Percentiles rank a stretch among this genome's conserved stretches.
These are phyloP conservation scores for Campylomormyrus numenius DNA, from an alignment of 2,113 vertebrate genomes.

Conservation along the genomic window DNA sequence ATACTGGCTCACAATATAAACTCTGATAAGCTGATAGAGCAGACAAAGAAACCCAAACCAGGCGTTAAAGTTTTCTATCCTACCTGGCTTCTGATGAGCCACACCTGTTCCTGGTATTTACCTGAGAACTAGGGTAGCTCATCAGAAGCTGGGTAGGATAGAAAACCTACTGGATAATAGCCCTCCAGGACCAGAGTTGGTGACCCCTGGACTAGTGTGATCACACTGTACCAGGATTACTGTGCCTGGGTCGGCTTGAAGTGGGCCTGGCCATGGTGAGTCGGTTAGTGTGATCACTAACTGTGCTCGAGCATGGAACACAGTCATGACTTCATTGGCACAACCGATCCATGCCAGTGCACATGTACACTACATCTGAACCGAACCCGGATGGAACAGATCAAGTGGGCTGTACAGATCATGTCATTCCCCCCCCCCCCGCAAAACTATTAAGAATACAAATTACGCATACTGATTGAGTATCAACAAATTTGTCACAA, in stretches of 20 bases:
- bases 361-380: neutral
- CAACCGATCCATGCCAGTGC: neutral
- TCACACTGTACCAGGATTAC: neutral
- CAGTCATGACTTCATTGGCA: neutral
- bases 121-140: no score
- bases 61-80: neutral
- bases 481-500: neutral
- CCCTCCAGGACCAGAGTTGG: no score
- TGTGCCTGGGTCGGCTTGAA: neutral
- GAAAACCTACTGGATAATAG: no score
- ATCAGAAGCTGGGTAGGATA: no score
- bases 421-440: fast-evolving
- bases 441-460: neutral
- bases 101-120: no score
- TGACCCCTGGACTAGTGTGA: neutral
- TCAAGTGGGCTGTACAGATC: neutral
- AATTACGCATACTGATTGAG: neutral
- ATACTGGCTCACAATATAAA: neutral
- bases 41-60: neutral
- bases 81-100: no score
- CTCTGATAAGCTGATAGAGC: neutral
- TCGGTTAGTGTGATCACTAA: neutral
- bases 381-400: neutral
- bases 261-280: neutral
- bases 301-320: neutral